Percentiles rank a stretch among this genome's conserved stretches.
Conservation (phyloP, 2,797 vertebrate species). For the Staurois parvus region DNA sequence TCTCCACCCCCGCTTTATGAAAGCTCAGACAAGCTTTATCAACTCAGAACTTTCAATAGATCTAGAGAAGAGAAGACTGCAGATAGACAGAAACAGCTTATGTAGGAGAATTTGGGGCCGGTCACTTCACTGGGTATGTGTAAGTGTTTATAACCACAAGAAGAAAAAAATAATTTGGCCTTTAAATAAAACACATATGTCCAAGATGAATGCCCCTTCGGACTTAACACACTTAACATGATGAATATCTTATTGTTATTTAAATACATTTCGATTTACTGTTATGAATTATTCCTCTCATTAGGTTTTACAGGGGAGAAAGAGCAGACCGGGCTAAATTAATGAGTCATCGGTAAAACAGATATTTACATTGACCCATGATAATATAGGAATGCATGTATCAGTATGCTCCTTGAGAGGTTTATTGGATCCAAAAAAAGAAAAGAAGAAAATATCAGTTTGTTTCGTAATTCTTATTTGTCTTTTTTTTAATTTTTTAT, state of each 20-base stretch:
- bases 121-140: no score
- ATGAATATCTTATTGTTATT: slow-evolving; percentile 38
- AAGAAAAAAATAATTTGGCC: not conserved
- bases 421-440: not conserved
- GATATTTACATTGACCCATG: not conserved
- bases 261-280: slow-evolving; percentile 34
- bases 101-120: no score
- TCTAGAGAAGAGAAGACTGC: no score
- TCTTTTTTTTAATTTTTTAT: no score
- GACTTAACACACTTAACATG: slow-evolving; percentile 10
- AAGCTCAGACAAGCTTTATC: no score
- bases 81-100: no score
- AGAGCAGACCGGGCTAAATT: not conserved
- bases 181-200: not conserved
- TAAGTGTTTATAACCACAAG: no score
- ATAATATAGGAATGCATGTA: not conserved
- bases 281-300: slow-evolving; percentile 30
- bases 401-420: not conserved
- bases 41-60: no score
- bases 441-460: not conserved
- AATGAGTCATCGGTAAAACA: not conserved
- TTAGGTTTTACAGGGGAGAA: slow-evolving; percentile 3
- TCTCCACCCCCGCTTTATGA: no score
- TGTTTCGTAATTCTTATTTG: no score
- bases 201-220: slow-evolving; percentile 18